A percentile compares a stretch with the other conserved stretches of the same genome.
Evolutionary conservation across 1,140 invertebrate species (phyloP).

Genomic region (Berghia stephanieae): DNA sequence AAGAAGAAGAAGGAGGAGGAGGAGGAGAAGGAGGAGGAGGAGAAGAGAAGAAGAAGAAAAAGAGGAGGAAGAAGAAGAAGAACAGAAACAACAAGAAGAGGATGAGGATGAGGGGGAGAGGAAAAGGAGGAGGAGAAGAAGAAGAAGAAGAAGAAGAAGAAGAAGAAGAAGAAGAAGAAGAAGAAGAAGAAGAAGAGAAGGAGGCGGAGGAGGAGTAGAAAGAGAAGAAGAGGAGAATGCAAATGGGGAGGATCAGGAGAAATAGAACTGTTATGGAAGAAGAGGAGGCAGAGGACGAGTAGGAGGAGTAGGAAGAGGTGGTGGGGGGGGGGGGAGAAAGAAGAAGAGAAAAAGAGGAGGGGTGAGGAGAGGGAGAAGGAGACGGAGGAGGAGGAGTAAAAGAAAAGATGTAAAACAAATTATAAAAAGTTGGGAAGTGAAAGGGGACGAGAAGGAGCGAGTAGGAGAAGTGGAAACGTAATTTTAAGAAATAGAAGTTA

Average conservation of each 20-base stretch:
- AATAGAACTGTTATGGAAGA: neutral
- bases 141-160: conserved; percentile 9
- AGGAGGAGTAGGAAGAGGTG: conserved; percentile 18
- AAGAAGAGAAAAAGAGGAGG: neutral
- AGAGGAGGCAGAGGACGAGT: neutral
- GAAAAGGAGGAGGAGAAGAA: neutral
- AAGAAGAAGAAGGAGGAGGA: neutral
- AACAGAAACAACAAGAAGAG: neutral
- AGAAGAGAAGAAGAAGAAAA: neutral
- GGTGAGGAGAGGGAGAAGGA: no score
- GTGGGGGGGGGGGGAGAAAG: conserved; percentile 14
- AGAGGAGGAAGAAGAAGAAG: neutral
- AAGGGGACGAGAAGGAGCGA: no score
- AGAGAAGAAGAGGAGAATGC: neutral
- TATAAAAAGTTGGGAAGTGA: no score
- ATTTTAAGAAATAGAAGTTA: no score
- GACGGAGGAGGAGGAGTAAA: no score
- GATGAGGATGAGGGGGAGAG: neutral
- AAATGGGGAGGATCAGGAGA: neutral
- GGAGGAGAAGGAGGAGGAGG: neutral
- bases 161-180: neutral
- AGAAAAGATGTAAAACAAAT: no score
- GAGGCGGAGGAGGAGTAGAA: neutral
- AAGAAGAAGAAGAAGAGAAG: neutral
- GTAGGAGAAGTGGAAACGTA: no score